Percentiles rank a stretch among this genome's conserved stretches.
phyloP scores from a whole-genome alignment of 2,113 vertebrate species.

The Columba livia region DNA sequence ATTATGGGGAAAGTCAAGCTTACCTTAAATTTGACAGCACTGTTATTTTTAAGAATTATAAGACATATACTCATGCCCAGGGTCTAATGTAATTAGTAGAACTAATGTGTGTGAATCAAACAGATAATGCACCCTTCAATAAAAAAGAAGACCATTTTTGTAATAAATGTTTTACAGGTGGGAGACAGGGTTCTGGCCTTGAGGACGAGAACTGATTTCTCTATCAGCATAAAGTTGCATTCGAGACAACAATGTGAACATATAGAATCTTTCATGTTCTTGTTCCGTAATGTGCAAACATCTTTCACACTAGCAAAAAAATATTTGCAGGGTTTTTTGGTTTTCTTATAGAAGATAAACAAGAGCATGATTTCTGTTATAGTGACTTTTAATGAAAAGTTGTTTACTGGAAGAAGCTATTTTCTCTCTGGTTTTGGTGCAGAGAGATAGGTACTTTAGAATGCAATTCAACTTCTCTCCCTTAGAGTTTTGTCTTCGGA shows the following conservation, averaged over 20 bases:
- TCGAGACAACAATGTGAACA: neutral
- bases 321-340: neutral
- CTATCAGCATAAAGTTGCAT: neutral
- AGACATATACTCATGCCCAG: neutral
- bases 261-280: neutral
- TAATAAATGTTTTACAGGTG: neutral
- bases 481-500: neutral
- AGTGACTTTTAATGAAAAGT: neutral
- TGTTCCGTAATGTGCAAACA: neutral
- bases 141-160: neutral
- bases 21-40: neutral
- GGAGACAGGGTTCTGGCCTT: neutral
- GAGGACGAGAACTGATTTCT: neutral
- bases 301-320: neutral
- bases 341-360: neutral
- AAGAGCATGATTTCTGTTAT: neutral
- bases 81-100: neutral
- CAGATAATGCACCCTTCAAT: neutral
- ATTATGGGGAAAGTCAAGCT: neutral
- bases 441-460: neutral
- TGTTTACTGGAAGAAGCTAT: neutral
- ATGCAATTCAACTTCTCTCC: neutral
- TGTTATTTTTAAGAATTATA: neutral
- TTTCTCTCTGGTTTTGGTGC: neutral
- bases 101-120: neutral